Conservation (phyloP, 1,140 invertebrate species). For the Ceratina calcarata region DNA sequence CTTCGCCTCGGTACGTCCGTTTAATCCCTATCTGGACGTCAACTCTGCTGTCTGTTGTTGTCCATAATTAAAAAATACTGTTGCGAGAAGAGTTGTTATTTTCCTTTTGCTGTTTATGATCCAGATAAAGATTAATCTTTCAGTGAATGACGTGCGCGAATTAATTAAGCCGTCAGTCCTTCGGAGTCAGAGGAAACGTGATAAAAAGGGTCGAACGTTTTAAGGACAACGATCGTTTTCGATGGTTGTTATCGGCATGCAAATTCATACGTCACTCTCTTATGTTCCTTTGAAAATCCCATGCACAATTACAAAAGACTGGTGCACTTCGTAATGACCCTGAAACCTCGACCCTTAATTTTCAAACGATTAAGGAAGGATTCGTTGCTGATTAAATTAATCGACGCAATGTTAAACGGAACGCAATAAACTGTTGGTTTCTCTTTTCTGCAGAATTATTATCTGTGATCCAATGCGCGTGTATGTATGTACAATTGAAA, state of each 20-base stretch:
- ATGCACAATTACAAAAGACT: slow-evolving; percentile 14
- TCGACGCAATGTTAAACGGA: neutral
- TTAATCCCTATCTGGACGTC: slow-evolving; percentile 29
- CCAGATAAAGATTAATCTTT: slow-evolving; percentile 23
- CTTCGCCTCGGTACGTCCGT: neutral
- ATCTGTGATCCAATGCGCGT: neutral
- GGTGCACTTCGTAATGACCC: slow-evolving; percentile 18
- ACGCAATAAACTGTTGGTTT: slow-evolving; percentile 13
- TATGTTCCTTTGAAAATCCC: neutral
- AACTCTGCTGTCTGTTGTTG: neutral
- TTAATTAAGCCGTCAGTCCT: slow-evolving; percentile 42
- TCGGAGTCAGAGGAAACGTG: neutral
- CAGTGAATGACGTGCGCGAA: slow-evolving; percentile 11
- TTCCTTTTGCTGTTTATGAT: neutral
- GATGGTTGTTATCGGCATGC: neutral
- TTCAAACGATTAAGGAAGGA: slow-evolving; percentile 1
- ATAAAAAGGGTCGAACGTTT: slow-evolving; percentile 37
- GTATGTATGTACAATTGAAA: slow-evolving; percentile 37
- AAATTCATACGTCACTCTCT: neutral
- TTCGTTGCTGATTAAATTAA: neutral
- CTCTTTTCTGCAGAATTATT: neutral
- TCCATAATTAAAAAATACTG: slow-evolving; percentile 32
- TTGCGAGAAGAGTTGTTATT: neutral
- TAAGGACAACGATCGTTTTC: slow-evolving; percentile 28
- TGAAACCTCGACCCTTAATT: slow-evolving; percentile 59